These are phyloP conservation scores for Siderastrea radians DNA, from an alignment of 92 coral and sea anemone genomes.

Conservation along the genomic window DNA sequence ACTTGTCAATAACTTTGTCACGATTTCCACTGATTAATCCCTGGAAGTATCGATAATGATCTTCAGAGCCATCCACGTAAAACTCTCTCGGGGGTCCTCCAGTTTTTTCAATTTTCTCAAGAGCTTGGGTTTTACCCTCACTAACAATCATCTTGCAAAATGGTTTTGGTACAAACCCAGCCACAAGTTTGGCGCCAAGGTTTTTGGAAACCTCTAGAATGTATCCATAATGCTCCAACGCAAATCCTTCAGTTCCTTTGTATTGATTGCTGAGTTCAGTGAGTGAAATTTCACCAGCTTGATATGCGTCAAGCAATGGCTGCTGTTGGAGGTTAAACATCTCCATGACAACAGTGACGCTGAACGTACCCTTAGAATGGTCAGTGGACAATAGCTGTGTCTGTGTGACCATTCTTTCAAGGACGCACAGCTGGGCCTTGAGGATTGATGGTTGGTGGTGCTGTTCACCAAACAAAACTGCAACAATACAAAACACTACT, in stretches of 20 bases:
- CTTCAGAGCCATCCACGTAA: slow-evolving; percentile 81
- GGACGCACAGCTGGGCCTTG: slow-evolving; percentile 84
- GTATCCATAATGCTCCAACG: slow-evolving; percentile 74
- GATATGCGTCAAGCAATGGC: slow-evolving; percentile 76
- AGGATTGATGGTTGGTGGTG: slow-evolving; percentile 79
- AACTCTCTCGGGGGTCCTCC: slow-evolving; percentile 71
- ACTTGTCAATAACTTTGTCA: slow-evolving; percentile 68
- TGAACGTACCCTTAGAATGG: slow-evolving; percentile 15
- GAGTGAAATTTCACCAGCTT: slow-evolving; percentile 67
- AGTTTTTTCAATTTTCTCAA: slow-evolving; percentile 58
- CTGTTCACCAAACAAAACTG: slow-evolving; percentile 90
- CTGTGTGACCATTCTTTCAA: slow-evolving; percentile 85
- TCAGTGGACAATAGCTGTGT: slow-evolving; percentile 35
- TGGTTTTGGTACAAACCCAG: slow-evolving; percentile 81
- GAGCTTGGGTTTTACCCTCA: slow-evolving; percentile 65
- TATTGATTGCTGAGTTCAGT: slow-evolving; percentile 68
- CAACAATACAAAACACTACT: slow-evolving; percentile 12
- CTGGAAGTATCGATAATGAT: slow-evolving; percentile 81
- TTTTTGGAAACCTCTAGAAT: slow-evolving; percentile 75
- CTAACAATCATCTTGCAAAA: slow-evolving; percentile 65
- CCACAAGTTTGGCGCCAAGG: slow-evolving; percentile 72
- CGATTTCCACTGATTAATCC: slow-evolving; percentile 84
- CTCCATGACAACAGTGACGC: slow-evolving; percentile 70
- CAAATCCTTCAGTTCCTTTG: slow-evolving; percentile 81
- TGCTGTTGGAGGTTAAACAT: slow-evolving; percentile 89